Base-by-base conservation (phyloP, 2,888 invertebrate genomes). In the Athripsodes cinereus region DNA sequence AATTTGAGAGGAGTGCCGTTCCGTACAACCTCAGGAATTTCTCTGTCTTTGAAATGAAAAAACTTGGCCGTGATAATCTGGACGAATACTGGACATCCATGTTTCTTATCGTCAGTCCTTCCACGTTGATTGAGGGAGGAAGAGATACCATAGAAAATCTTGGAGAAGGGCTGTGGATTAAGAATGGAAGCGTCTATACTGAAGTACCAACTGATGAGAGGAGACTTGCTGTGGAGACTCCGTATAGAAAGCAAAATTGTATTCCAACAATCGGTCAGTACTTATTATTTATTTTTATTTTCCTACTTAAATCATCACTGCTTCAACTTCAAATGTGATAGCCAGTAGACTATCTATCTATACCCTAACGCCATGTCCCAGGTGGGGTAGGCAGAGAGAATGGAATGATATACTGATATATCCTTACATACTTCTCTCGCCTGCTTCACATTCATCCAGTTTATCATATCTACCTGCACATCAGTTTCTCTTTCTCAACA, bases 161-260 rank as follows among this genome's bases (percentile, higher is more conserved):
- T 1, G 60, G 62, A 34, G 62, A 62, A 10, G 60, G 62, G 6
- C 40, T 62, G 2, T 62, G 62, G 62, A 31, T 62, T 2, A 60
- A 62, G 47, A 60, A 60, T 18, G 60, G 60, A 53, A 58, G 58
- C 20, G 50, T 53, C 31, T 62, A 54, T 31, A 60, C 60, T 2
- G 58, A 62, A 51, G 26, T 62, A 10, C 62, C 62, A 2, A 62
- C 62, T 11, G 55, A 57, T 20, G 60, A 60, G 47, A 40, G 22
- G 8, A 18, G 20, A 1, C 50, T 62, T 16, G 47, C 46, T 22
- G n/a, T 26, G 13, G 47, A 19, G 13, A 59, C 62, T 31, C 44
- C 57, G 2, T 60, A 60, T 55, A 55, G 52, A 1, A 60, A 55
- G 48, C 59, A 62, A 22, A 62, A 62, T 22, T 62, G 62, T 22